Conservation (phyloP, 2,797 vertebrate species). For the Calcarius lapponicus region DNA sequence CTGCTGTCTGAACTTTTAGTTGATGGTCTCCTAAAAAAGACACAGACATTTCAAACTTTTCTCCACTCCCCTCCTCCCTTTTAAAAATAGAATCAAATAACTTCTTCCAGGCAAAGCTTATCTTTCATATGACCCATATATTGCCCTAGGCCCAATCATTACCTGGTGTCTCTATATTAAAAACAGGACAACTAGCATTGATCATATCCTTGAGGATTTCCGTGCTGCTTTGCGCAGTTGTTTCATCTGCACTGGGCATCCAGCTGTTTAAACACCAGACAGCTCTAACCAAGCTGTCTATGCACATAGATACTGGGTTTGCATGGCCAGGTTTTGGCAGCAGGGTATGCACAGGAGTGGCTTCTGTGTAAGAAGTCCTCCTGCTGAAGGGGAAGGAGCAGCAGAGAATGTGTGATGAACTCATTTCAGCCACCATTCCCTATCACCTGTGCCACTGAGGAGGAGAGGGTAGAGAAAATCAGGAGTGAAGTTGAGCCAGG, state of each 20-base stretch:
- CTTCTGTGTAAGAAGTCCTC: neutral
- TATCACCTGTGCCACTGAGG: neutral
- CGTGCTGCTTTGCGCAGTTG: neutral
- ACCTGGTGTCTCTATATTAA: neutral
- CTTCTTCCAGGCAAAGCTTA: neutral
- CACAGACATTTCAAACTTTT: neutral
- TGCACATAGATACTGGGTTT: rapidly evolving
- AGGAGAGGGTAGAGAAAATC: neutral
- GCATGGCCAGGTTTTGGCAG: neutral
- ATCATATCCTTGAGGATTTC: neutral
- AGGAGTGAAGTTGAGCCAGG: neutral
- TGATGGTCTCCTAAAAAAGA: conserved; percentile 76
- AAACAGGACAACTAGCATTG: neutral
- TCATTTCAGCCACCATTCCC: neutral
- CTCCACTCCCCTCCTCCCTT: neutral
- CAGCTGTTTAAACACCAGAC: neutral
- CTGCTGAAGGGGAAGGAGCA: neutral
- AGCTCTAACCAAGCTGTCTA: neutral
- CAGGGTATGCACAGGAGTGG: neutral
- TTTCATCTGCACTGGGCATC: neutral
- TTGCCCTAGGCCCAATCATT: neutral
- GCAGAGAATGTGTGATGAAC: neutral
- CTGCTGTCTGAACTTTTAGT: conserved; percentile 83
- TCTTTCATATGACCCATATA: neutral
- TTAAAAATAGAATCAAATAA: neutral